Evolutionary conservation across 2,888 invertebrate species (phyloP).

Genomic region (Hipparchia sbordonii): DNA sequence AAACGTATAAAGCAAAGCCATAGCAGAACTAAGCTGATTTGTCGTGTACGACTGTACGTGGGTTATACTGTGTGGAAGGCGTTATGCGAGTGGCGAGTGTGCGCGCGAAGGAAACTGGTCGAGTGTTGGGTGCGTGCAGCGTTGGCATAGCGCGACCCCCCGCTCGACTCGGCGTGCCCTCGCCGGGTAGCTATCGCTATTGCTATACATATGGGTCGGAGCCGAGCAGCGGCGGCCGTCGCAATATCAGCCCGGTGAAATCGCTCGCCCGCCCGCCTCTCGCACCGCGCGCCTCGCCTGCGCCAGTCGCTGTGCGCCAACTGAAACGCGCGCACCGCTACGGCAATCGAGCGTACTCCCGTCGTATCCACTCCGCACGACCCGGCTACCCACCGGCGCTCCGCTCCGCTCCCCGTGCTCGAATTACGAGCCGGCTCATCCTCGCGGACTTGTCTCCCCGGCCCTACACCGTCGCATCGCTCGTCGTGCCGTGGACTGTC

Average conservation of each 20-base stretch:
- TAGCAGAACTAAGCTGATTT: slow-evolving; percentile 47
- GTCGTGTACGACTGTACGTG: slow-evolving; percentile 38
- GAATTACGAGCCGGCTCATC: slow-evolving; percentile 58
- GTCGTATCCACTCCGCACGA: slow-evolving; percentile 55
- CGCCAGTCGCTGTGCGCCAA: slow-evolving; percentile 82
- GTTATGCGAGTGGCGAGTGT: slow-evolving; percentile 33
- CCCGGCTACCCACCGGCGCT: slow-evolving; percentile 52
- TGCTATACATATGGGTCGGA: slow-evolving; percentile 78
- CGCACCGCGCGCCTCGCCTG: slow-evolving; percentile 79
- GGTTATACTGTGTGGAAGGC: slow-evolving; percentile 26
- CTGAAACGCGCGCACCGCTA: slow-evolving; percentile 82
- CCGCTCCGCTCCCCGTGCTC: slow-evolving; percentile 53
- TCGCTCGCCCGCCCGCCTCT: slow-evolving; percentile 79
- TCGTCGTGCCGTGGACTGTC: slow-evolving; percentile 43
- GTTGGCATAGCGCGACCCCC: slow-evolving; percentile 62
- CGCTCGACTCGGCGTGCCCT: slow-evolving; percentile 71
- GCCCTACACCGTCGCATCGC: slow-evolving; percentile 29
- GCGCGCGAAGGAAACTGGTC: slow-evolving; percentile 58
- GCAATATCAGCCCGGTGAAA: slow-evolving; percentile 83
- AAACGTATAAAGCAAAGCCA: slow-evolving; percentile 40
- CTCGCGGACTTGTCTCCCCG: slow-evolving; percentile 53
- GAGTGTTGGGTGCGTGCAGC: slow-evolving; percentile 72
- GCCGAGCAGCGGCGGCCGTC: slow-evolving; percentile 72
- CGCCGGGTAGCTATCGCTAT: slow-evolving; percentile 51
- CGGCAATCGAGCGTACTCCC: slow-evolving; percentile 76